A percentile compares a stretch with the other conserved stretches of the same genome.
Conservation (phyloP, 2,888 invertebrate genomes). For the Diaperis boleti region DNA sequence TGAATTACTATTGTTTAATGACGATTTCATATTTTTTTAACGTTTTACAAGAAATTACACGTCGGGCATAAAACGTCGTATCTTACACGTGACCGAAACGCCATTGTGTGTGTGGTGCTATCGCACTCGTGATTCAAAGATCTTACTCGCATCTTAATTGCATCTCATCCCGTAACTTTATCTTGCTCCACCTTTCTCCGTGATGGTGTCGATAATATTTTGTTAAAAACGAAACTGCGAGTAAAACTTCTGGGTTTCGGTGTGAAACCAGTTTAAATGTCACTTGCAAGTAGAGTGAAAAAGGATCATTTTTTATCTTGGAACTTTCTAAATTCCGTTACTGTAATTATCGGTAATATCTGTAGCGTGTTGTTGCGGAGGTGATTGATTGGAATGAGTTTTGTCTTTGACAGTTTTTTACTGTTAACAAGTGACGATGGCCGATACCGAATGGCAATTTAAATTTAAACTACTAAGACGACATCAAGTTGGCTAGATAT, state of each 20-base stretch:
- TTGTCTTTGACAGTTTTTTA: conserved; percentile 10
- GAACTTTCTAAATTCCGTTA: conserved; percentile 24
- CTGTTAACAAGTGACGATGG: conserved; percentile 7
- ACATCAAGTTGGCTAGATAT: background rate
- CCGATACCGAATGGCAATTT: background rate
- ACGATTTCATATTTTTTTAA: too few species aligned
- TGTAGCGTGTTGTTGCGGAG: background rate
- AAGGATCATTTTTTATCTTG: conserved; percentile 17
- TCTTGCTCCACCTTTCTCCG: too few species aligned
- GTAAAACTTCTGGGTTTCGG: background rate
- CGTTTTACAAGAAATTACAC: too few species aligned
- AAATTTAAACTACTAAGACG: background rate
- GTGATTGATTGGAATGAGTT: conserved; percentile 23
- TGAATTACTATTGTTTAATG: too few species aligned
- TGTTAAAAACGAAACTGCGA: conserved; percentile 7
- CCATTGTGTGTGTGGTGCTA: too few species aligned
- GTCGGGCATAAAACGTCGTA: too few species aligned
- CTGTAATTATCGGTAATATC: conserved; percentile 15
- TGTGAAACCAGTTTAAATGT: conserved; percentile 19
- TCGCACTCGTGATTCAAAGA: too few species aligned
- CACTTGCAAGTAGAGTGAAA: conserved; percentile 15
- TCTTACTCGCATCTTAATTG: too few species aligned
- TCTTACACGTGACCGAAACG: too few species aligned
- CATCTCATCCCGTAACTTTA: too few species aligned
- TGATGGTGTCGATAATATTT: conserved; percentile 4